These are phyloP conservation scores for Leucozona laternaria DNA, from an alignment of 2,888 invertebrate species.

Conservation along the genomic window DNA sequence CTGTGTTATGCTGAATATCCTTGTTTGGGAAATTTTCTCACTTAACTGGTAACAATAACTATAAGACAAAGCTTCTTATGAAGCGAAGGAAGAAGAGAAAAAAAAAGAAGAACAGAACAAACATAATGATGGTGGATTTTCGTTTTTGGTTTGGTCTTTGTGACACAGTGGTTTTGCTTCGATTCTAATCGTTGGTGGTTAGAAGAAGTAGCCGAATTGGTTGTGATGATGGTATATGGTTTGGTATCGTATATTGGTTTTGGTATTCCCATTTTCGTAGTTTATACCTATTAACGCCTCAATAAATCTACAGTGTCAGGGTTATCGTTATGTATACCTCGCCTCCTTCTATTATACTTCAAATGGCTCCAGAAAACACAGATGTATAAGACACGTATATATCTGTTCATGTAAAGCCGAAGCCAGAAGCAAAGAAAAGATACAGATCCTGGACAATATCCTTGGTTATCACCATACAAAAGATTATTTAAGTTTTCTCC, in stretches of 20 bases:
- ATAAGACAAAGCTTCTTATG: background rate
- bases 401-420: background rate
- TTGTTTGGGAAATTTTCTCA: constrained; percentile 37
- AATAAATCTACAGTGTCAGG: constrained; percentile 71
- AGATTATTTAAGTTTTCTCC: constrained; percentile 75
- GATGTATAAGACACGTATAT: background rate
- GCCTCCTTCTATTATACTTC: background rate
- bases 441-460: constrained; percentile 66
- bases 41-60: background rate
- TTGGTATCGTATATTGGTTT: constrained; percentile 14
- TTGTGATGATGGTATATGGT: background rate
- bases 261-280: constrained; percentile 18
- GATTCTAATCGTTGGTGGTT: constrained; percentile 37
- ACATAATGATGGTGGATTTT: constrained; percentile 23
- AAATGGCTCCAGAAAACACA: background rate
- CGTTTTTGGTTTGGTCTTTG: background rate
- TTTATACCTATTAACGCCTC: constrained; percentile 63
- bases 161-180: constrained; percentile 17
- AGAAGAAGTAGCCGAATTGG: background rate
- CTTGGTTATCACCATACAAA: constrained; percentile 71
- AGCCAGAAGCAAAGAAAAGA: constrained; percentile 47
- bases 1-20: constrained; percentile 18
- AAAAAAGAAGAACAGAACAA: background rate
- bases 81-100: background rate
- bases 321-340: constrained; percentile 41